These are phyloP conservation scores for Balaeniceps rex DNA, from an alignment of 2,113 vertebrate species.

Conservation along the genomic window DNA sequence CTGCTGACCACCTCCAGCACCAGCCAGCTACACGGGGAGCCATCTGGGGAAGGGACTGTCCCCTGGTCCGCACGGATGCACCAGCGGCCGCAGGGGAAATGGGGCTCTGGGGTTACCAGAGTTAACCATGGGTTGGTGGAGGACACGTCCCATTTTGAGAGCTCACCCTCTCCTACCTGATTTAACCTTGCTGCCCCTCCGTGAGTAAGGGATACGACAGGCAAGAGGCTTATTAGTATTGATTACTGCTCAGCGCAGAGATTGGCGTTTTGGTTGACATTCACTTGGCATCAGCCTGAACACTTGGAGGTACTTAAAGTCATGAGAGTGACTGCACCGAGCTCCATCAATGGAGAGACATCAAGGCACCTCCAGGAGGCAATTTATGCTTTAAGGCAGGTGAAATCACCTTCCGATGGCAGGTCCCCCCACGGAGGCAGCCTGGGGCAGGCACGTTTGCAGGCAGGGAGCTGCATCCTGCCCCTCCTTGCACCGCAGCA, in stretches of 20 bases:
- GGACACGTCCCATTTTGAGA: neutral
- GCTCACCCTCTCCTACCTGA: neutral
- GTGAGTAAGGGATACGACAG: neutral
- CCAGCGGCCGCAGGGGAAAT: accelerated
- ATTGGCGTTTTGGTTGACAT: neutral
- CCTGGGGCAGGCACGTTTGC: neutral
- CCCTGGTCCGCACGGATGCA: neutral
- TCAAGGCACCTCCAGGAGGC: neutral
- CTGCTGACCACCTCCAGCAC: neutral
- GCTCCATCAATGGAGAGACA: neutral
- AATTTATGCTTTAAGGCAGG: neutral
- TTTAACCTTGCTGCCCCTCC: neutral
- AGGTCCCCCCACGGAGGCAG: neutral
- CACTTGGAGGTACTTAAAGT: neutral
- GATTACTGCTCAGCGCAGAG: neutral
- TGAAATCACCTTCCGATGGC: neutral
- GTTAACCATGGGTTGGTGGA: neutral
- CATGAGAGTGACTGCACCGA: neutral
- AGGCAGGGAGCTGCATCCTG: neutral
- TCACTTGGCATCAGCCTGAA: neutral
- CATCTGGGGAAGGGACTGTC: accelerated
- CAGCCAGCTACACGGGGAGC: neutral
- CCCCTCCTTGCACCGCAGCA: accelerated
- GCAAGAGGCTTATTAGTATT: neutral
- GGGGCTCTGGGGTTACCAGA: neutral